A percentile compares a stretch with the other conserved stretches of the same genome.
Evolutionary conservation across 1,140 invertebrate genomes (phyloP).

Genomic region (Augochlora pura): DNA sequence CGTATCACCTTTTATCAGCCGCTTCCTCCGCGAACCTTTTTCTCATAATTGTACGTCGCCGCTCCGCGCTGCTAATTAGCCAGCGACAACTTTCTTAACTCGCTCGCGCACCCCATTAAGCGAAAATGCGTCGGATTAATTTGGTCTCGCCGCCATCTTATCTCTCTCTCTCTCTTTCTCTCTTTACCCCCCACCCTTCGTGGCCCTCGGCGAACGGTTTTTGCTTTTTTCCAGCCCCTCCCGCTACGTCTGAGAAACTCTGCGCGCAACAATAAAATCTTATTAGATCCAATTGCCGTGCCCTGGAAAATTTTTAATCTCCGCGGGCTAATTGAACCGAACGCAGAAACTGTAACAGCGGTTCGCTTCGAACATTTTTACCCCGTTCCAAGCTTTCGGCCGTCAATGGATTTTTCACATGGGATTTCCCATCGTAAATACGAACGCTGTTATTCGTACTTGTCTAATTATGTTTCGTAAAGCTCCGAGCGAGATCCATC

Average conservation of each 20-base stretch:
- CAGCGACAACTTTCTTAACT: constrained; percentile 19
- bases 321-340: not conserved
- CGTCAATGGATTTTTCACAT: too few relatives aligned
- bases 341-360: not conserved
- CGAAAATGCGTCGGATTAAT: not conserved
- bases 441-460: too few relatives aligned
- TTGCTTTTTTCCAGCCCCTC: too few relatives aligned
- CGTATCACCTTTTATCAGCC: not conserved
- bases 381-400: too few relatives aligned
- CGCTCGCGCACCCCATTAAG: not conserved
- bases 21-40: not conserved
- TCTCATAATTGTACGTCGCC: constrained; percentile 20
- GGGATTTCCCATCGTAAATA: too few relatives aligned
- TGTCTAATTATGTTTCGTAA: too few relatives aligned
- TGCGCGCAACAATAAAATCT: not conserved
- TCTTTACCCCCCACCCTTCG: too few relatives aligned
- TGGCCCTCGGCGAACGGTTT: too few relatives aligned
- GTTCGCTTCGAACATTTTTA: not conserved
- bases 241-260: too few relatives aligned
- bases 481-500: too few relatives aligned
- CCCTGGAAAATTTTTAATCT: not conserved
- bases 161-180: too few relatives aligned
- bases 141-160: not conserved
- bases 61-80: not conserved
- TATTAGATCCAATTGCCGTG: not conserved